A percentile compares a stretch with the other conserved stretches of the same genome.
Conservation (phyloP, 2,797 vertebrate genomes). For the Calcarius lapponicus region DNA sequence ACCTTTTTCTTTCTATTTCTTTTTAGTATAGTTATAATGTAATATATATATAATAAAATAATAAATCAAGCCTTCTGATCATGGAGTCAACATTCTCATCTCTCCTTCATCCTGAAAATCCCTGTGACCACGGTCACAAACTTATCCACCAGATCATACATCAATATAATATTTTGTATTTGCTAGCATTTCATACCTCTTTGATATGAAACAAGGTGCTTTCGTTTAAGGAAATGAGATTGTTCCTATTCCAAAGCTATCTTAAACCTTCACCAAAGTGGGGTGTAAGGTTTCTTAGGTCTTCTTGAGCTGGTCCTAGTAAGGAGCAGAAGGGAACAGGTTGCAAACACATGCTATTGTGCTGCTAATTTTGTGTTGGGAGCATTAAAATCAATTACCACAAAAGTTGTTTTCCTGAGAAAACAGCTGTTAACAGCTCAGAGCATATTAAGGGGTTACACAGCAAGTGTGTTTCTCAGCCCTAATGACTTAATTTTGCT, state of each 20-base stretch:
- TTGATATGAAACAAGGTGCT: background rate
- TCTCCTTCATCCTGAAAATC: too few relatives aligned
- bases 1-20: too few relatives aligned
- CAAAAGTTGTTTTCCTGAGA: background rate
- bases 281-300: background rate
- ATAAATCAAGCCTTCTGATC: too few relatives aligned
- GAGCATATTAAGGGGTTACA: background rate
- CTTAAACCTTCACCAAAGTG: background rate
- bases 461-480: background rate
- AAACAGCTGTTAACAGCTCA: background rate
- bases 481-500: background rate
- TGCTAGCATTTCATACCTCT: background rate
- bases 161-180: background rate
- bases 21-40: too few relatives aligned
- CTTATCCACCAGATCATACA: background rate
- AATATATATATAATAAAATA: too few relatives aligned
- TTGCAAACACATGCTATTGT: background rate
- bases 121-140: background rate
- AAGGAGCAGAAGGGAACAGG: background rate
- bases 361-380: background rate
- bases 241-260: background rate
- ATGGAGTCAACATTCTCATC: too few relatives aligned
- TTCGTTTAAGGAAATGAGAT: background rate
- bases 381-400: background rate
- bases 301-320: background rate